Base-by-base conservation (phyloP, 2,797 vertebrate species). In the Gambelia wislizenii region DNA sequence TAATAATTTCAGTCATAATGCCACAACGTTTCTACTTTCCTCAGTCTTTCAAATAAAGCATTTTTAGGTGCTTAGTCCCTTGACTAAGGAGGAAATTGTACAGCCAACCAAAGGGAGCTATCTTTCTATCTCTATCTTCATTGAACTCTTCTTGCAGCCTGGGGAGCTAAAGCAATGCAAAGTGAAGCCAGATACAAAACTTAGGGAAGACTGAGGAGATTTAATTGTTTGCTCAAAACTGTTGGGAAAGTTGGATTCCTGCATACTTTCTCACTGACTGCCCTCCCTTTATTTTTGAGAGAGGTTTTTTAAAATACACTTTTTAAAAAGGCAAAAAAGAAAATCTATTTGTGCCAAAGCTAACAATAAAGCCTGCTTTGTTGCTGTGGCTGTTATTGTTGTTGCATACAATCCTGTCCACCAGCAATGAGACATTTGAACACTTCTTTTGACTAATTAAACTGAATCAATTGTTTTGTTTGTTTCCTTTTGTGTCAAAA, bases 401-500 rank as follows among this genome's bases (percentile, higher is more conserved):
- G 56, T 56, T 87, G 18, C 47, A 44, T 75, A 36, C 88, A 87
- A 84, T 89, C 90, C 84, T 87, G 52, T 87, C 85, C 59, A 89
- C 81, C 84, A 42, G 61, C 85, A 94, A 70, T n/a, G 2, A 42
- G 78, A 85, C 89, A 91, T 9, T 92, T 12, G 85, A 93, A 80
- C 93, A 92, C 25, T 90, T 88, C 87, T 86, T 92, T 81, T 89
- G 76, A 88, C 91, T 89, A 95, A 96, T 96, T 96, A 97, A 96
- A 95, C 80, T 93, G 94, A 95, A 95, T 84, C 94, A 93, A 96
- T 96, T 93, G 33, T 74, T 39, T 42, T 76, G 9, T 75, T 76
- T 47, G 75, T 27, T 47, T 47, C 72, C 93, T 94, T 95, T 94
- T 94, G 93, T 94, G 85, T 83, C 89, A 79, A 91, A 95, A 96